These are phyloP conservation scores for Aphrocallistes beatrix DNA, from an alignment of 37 sponge, comb jelly and placozoan species.

Conservation along the genomic window DNA sequence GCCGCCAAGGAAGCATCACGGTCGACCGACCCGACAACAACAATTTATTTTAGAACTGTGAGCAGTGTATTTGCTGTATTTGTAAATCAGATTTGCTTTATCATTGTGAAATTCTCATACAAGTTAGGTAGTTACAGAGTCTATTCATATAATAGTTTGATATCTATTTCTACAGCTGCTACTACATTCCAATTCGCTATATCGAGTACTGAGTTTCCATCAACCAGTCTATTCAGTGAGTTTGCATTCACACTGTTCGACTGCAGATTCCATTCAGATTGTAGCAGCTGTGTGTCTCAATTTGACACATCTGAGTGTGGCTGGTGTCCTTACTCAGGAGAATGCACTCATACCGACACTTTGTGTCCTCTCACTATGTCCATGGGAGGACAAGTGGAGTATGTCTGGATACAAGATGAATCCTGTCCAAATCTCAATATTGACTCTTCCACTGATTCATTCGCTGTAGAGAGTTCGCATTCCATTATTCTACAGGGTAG, in stretches of 20 bases:
- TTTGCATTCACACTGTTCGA: neutral
- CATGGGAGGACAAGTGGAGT: too few species aligned
- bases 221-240: neutral
- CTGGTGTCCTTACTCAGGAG: neutral
- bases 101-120: too few species aligned
- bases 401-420: neutral
- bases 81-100: too few species aligned
- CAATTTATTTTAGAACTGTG: too few species aligned
- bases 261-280: neutral
- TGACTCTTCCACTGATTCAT: neutral
- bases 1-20: too few species aligned
- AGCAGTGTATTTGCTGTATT: too few species aligned
- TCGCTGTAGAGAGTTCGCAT: neutral
- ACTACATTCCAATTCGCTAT: too few species aligned
- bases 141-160: too few species aligned
- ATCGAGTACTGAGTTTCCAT: neutral
- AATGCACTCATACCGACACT: neutral
- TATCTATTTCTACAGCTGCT: too few species aligned
- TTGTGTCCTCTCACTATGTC: too few species aligned
- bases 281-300: neutral
- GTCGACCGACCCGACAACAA: too few species aligned
- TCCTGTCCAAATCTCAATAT: neutral
- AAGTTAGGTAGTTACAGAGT: too few species aligned
- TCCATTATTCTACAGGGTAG: neutral
- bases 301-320: neutral